phyloP scores from a whole-genome alignment of 2,888 invertebrate genomes.

The Drosophila mercatorum region DNA sequence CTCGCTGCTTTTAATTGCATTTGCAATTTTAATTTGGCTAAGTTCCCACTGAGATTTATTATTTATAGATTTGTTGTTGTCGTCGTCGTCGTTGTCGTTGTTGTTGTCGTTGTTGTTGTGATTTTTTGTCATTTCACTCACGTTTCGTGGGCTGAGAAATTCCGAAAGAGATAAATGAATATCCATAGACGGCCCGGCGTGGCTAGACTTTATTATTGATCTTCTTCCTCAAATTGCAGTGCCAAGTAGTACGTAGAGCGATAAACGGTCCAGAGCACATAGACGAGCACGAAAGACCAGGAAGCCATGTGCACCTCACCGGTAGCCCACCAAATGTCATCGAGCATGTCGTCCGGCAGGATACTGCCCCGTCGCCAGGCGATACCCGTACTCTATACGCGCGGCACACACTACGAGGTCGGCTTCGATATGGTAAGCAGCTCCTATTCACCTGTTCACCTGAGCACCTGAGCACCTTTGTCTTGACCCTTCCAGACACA shows the following conservation, averaged over 20 bases:
- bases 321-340: conserved; percentile 34
- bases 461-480: neutral
- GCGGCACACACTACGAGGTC: conserved; percentile 93
- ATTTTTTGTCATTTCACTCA: conserved; percentile 13
- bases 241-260: conserved; percentile 7
- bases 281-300: conserved; percentile 13
- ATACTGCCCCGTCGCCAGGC: conserved; percentile 86
- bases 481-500: neutral
- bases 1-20: conserved; percentile 25
- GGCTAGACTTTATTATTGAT: conserved; percentile 1
- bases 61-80: neutral
- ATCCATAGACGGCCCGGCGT: neutral
- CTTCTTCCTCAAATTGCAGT: conserved; percentile 14
- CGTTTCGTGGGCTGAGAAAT: neutral
- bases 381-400: conserved; percentile 91
- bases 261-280: conserved; percentile 26
- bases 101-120: neutral
- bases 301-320: conserved; percentile 17
- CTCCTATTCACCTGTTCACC: neutral
- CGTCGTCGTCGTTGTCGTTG: neutral
- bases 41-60: conserved; percentile 17
- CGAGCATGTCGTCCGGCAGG: conserved; percentile 69
- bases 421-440: conserved; percentile 93
- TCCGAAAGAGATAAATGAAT: neutral
- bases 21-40: conserved; percentile 50